phyloP scores from a whole-genome alignment of 2,113 vertebrate species.

The Phylloscopus whistleri region DNA sequence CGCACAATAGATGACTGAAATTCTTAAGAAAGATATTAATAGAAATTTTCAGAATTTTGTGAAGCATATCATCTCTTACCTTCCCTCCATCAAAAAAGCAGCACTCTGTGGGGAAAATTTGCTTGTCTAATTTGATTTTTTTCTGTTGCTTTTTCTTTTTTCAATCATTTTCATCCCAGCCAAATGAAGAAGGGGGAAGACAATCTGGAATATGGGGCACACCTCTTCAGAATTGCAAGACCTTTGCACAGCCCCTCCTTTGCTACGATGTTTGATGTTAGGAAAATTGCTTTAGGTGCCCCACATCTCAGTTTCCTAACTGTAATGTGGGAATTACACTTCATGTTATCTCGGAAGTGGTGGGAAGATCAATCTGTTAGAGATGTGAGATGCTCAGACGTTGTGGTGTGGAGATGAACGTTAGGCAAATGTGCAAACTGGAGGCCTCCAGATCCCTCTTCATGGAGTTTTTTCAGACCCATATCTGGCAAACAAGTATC shows the following conservation, averaged over 20 bases:
- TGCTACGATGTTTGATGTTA: background rate
- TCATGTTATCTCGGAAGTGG: background rate
- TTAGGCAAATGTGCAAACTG: background rate
- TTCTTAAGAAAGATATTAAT: background rate
- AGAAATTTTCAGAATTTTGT: background rate
- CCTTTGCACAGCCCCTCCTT: background rate
- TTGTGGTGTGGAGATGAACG: background rate
- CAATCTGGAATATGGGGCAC: background rate
- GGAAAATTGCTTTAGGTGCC: background rate
- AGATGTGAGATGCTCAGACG: background rate
- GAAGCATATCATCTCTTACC: background rate
- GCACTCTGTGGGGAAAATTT: background rate
- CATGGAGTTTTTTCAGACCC: background rate
- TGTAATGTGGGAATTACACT: background rate
- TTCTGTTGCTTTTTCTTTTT: background rate
- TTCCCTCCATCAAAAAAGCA: background rate
- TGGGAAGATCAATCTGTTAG: constrained; percentile 30
- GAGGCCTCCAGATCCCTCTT: background rate
- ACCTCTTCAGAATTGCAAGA: background rate
- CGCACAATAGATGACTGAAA: background rate
- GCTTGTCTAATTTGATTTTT: background rate
- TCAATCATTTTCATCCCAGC: background rate
- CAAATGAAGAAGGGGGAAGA: background rate
- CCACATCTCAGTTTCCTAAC: background rate
- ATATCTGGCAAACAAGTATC: background rate